Conservation (phyloP, 2,888 invertebrate genomes). For the Onchidella celtica region DNA sequence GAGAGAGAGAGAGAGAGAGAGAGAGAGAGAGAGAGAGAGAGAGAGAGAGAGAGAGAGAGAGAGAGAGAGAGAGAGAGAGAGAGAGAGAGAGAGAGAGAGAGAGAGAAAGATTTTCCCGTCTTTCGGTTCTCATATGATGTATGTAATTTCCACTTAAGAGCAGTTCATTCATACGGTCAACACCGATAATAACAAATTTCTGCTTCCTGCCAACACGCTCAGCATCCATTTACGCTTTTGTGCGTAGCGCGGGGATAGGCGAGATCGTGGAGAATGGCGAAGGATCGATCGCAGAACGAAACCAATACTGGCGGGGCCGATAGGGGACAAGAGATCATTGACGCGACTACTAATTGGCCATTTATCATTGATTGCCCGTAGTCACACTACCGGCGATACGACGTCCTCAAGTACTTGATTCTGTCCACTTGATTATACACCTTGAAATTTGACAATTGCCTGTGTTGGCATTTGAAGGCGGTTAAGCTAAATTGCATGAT, state of each 20-base stretch:
- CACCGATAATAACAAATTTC: neutral
- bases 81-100: too few species aligned
- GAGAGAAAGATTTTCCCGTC: too few species aligned
- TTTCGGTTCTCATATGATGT: too few species aligned
- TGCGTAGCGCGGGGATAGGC: neutral
- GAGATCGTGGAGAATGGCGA: neutral
- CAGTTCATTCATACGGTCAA: neutral
- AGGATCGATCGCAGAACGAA: slow-evolving; percentile 14
- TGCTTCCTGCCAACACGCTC: neutral
- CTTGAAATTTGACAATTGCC: too few species aligned
- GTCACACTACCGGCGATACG: neutral
- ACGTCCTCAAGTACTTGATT: too few species aligned
- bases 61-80: too few species aligned
- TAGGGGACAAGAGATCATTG: slow-evolving; percentile 14
- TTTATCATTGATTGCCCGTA: neutral
- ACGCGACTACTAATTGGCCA: slow-evolving; percentile 22
- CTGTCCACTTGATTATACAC: too few species aligned
- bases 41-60: too few species aligned
- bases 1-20: too few species aligned
- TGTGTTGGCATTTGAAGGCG: too few species aligned
- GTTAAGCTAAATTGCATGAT: too few species aligned
- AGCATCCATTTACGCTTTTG: neutral
- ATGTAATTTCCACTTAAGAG: neutral
- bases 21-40: too few species aligned
- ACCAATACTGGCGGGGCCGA: neutral